Evolutionary conservation across 2,888 invertebrate species (phyloP).

Genomic region (Epistrophella euchroma): DNA sequence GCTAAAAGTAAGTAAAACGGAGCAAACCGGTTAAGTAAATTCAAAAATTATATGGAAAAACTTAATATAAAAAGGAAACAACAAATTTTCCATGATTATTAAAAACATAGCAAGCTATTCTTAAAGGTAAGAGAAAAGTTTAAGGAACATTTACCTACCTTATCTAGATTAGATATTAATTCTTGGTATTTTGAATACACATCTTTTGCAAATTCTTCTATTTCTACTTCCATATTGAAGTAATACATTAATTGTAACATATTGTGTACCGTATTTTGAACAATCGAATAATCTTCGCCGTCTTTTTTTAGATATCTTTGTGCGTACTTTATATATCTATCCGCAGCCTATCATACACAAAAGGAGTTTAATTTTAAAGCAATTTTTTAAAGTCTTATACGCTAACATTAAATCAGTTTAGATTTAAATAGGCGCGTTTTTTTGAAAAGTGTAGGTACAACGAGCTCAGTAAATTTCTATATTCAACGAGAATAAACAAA

Average conservation of each 20-base stretch:
- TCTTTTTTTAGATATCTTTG: slow-evolving; percentile 16
- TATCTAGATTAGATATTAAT: background rate
- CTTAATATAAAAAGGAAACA: too few relatives aligned
- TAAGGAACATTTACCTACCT: slow-evolving; percentile 16
- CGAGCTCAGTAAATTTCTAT: too few relatives aligned
- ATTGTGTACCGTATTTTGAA: slow-evolving; percentile 29
- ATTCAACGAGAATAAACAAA: background rate
- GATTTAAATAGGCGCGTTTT: too few relatives aligned
- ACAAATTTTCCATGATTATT: too few relatives aligned
- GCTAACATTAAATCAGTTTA: too few relatives aligned
- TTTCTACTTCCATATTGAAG: slow-evolving; percentile 57
- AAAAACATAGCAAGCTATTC: too few relatives aligned
- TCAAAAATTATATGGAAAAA: too few relatives aligned
- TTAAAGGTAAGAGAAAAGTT: too few relatives aligned
- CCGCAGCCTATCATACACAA: slow-evolving; percentile 49
- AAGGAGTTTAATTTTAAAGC: too few relatives aligned
- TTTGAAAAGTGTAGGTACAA: too few relatives aligned
- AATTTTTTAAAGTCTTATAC: too few relatives aligned
- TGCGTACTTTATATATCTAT: slow-evolving; percentile 47
- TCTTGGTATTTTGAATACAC: slow-evolving; percentile 30
- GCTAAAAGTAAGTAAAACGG: slow-evolving; percentile 23
- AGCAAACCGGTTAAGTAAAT: too few relatives aligned
- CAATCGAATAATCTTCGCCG: slow-evolving; percentile 24
- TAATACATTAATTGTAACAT: slow-evolving; percentile 59
- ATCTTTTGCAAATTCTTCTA: slow-evolving; percentile 32